Evolutionary conservation across 2,797 vertebrate genomes (phyloP).

Genomic region (Petrocephalus schoutedeni): DNA sequence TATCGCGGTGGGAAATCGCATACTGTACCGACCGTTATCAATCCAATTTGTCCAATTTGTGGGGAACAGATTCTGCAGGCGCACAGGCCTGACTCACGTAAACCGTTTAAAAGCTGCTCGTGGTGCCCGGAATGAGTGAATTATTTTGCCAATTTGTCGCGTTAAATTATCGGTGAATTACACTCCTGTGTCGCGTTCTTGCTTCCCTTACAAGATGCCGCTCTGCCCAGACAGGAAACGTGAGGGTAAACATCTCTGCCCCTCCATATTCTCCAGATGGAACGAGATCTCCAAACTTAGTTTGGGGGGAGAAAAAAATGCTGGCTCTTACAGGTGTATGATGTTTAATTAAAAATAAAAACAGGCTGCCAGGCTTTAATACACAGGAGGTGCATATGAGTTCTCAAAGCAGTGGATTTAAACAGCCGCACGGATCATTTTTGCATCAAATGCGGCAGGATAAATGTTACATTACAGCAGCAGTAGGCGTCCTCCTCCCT

Average conservation of each 20-base stretch:
- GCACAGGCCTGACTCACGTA: background rate
- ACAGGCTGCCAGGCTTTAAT: background rate
- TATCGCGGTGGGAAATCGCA: background rate
- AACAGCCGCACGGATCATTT: background rate
- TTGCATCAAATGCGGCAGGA: background rate
- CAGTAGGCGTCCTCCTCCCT: background rate
- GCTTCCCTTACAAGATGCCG: background rate
- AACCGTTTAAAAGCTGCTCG: background rate
- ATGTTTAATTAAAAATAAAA: background rate
- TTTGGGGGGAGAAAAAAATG: background rate
- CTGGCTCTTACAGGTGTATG: background rate
- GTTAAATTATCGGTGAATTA: slow-evolving; percentile 7
- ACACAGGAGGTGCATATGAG: background rate
- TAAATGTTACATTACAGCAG: background rate
- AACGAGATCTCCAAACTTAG: background rate
- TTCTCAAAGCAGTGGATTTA: background rate
- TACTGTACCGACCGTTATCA: background rate
- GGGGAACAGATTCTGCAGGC: background rate
- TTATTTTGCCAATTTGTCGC: slow-evolving; percentile 3
- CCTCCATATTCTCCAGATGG: background rate
- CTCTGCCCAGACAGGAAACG: background rate
- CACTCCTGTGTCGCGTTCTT: background rate
- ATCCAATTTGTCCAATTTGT: slow-evolving; percentile 16
- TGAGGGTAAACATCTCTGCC: background rate
- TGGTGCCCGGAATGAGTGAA: background rate